Evolutionary conservation across 2,797 vertebrate genomes (phyloP), one percentile per base, ranked within the genome.

Genomic region (Epinephelus awoara): DNA sequence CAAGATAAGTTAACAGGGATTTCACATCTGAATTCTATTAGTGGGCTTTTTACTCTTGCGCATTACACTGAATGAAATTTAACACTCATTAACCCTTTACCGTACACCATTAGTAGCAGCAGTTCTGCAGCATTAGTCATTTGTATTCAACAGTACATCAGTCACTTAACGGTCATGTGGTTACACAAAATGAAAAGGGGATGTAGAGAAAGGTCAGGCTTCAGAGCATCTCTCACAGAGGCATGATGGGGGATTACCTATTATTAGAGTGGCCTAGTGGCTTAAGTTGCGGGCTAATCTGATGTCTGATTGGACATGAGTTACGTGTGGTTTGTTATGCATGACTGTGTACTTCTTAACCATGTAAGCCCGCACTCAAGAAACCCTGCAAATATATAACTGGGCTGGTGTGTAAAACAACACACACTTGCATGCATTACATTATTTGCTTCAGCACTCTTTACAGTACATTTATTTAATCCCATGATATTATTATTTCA

Each of bases 261-360:
- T 92, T 90, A 89, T 82, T 91, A 92, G 90, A 77, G 34, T 54
- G 72, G 47, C 77, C 75, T 54, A 38, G 80, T 84, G 62, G 71
- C 67, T 89, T 89, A 92, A 87, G 2, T 83, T 83, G 77, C 68
- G 49, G 29, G 68, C 66, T 92, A 78, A 88, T 82, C 89, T 90
- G 61, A 68, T 62, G 58, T 64, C 27, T 67, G 65, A 17, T 72
- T 73, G 50, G 21, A 64, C 49, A 49, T 25, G 51, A 12, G 50
- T 73, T 73, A 62, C 50, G 29, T 56, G 63, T 58, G 29, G 29
- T 75, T 72, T 67, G 59, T 67, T 62, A 17, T 52, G 18, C 44
- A 42, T 40, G 21, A 56, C 29, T 51, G 4, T 56, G 21, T 50
- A 13, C 0, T 57, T 29, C 57, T 40, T 34, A 58, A 6, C 2